These are phyloP conservation scores for Monomorium pharaonis DNA, from an alignment of 1,140 invertebrate species.

Conservation along the genomic window DNA sequence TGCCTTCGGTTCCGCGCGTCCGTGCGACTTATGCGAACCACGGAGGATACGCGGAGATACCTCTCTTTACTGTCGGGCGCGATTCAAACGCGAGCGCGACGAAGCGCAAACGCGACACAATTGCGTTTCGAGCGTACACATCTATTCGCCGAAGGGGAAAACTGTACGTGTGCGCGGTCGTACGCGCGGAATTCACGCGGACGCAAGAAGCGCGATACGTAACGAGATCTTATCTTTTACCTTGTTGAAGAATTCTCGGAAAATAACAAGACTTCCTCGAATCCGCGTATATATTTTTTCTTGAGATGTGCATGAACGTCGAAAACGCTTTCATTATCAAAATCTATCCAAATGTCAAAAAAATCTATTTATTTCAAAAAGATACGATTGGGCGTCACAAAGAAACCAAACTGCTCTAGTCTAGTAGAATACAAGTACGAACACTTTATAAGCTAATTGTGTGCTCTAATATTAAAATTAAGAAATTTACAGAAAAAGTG, in stretches of 20 bases:
- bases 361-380: too few species aligned
- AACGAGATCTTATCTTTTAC: background rate
- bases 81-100: slow-evolving; percentile 21
- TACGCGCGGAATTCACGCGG: background rate
- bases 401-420: too few species aligned
- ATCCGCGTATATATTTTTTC: background rate
- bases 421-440: too few species aligned
- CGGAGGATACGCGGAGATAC: background rate
- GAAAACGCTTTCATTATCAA: background rate
- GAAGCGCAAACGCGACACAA: slow-evolving; percentile 12
- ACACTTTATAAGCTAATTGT: background rate
- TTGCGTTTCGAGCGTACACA: background rate
- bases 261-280: background rate
- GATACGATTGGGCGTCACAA: background rate
- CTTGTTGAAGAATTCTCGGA: background rate
- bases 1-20: slow-evolving; percentile 9
- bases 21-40: background rate
- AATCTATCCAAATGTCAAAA: background rate
- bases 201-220: background rate
- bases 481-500: background rate
- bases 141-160: background rate
- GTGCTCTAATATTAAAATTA: background rate
- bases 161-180: background rate
- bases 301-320: background rate
- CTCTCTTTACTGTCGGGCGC: slow-evolving; percentile 23